A percentile compares a stretch with the other conserved stretches of the same genome.
Conservation (phyloP, 2,888 invertebrate species). For the Metopia argyrocephala region DNA sequence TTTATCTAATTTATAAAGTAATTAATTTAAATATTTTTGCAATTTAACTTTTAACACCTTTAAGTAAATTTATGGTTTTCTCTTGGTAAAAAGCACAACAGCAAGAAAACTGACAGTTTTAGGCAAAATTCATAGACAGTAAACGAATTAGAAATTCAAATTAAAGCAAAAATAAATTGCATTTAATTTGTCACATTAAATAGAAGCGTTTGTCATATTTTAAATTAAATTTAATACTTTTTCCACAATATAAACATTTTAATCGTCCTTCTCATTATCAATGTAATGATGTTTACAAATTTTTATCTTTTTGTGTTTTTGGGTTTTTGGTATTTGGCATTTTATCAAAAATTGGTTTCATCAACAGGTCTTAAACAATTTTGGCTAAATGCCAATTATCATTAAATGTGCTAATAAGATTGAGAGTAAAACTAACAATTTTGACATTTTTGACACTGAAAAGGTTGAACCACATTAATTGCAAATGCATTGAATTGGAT, state of each 20-base stretch:
- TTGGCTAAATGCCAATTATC: constrained; percentile 31
- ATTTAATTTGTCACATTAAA: too few species aligned
- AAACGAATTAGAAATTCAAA: too few species aligned
- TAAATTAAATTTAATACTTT: too few species aligned
- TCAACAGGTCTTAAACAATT: constrained; percentile 22
- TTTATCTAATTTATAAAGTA: constrained; percentile 38
- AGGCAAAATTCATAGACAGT: too few species aligned
- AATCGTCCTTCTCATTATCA: too few species aligned
- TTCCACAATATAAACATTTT: too few species aligned
- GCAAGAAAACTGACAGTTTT: too few species aligned
- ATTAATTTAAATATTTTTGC: constrained; percentile 48
- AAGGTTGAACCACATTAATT: constrained; percentile 5
- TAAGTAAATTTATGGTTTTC: constrained; percentile 29
- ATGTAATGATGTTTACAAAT: too few species aligned
- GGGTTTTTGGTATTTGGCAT: too few species aligned
- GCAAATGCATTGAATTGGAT: background rate
- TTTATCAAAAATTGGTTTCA: background rate
- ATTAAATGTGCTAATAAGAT: background rate
- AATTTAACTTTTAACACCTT: constrained; percentile 13
- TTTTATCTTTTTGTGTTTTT: too few species aligned
- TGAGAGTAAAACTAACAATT: constrained; percentile 1
- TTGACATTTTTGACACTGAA: constrained; percentile 3
- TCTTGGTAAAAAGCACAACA: too few species aligned
- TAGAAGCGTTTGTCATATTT: background rate
- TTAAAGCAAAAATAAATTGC: too few species aligned